Conservation (phyloP, 2,888 invertebrate genomes). For the Limulus polyphemus region DNA sequence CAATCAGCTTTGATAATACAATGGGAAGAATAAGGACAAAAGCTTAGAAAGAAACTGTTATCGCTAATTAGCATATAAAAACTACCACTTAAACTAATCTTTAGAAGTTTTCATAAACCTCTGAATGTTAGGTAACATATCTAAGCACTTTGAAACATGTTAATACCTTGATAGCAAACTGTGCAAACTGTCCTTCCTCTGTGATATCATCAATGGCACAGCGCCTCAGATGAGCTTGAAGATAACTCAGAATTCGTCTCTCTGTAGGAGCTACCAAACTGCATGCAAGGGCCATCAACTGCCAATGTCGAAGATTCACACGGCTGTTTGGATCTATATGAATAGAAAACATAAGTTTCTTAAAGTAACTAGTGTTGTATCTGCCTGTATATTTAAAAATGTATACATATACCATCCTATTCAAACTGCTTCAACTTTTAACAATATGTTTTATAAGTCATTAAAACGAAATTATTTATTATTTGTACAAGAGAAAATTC, state of each 20-base stretch:
- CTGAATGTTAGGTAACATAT: too few relatives aligned
- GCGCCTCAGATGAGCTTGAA: conserved; percentile 75
- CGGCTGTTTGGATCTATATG: conserved; percentile 64
- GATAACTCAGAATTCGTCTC: conserved; percentile 68
- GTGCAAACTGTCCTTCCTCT: conserved; percentile 86
- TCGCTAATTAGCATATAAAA: too few relatives aligned
- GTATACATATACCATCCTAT: background rate
- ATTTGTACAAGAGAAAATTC: conserved; percentile 5
- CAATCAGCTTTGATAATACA: too few relatives aligned
- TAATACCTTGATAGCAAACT: conserved; percentile 71
- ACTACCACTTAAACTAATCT: too few relatives aligned
- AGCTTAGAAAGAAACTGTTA: too few relatives aligned
- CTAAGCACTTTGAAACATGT: too few relatives aligned
- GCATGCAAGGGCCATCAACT: conserved; percentile 63
- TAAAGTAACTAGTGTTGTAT: background rate
- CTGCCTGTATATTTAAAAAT: background rate
- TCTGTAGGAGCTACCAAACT: conserved; percentile 75
- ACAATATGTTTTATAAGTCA: background rate
- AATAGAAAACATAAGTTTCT: background rate
- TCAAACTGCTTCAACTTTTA: conserved; percentile 1
- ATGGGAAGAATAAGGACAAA: too few relatives aligned
- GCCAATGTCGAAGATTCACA: conserved; percentile 83
- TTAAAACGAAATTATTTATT: background rate
- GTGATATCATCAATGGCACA: conserved; percentile 75
- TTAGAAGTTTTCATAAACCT: too few relatives aligned